These are phyloP conservation scores for Scaptomyza polygonia DNA, from an alignment of 2,888 invertebrate species.

Conservation along the genomic window DNA sequence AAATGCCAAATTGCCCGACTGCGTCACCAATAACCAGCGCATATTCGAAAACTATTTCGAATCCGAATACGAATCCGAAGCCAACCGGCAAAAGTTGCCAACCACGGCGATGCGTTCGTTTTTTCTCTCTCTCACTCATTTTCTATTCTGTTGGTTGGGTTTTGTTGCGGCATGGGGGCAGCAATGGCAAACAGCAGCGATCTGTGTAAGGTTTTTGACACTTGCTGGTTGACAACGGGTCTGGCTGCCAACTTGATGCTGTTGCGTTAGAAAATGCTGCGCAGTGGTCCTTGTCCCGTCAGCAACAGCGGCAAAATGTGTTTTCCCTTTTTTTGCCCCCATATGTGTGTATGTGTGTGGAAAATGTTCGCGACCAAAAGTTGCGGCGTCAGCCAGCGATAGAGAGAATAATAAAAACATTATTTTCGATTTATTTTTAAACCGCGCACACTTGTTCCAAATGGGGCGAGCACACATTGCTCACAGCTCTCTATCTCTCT, in stretches of 20 bases:
- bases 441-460: slow-evolving; percentile 82
- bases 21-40: slow-evolving; percentile 59
- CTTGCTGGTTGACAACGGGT: slow-evolving; percentile 48
- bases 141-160: slow-evolving; percentile 4
- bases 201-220: slow-evolving; percentile 78
- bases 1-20: slow-evolving; percentile 76
- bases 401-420: slow-evolving; percentile 68
- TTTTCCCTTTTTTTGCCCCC: slow-evolving; percentile 53
- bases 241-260: slow-evolving; percentile 49
- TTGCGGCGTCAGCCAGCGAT: slow-evolving; percentile 18
- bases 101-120: slow-evolving; percentile 23
- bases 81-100: slow-evolving; percentile 58
- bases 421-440: slow-evolving; percentile 81
- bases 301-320: slow-evolving; percentile 26
- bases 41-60: slow-evolving; percentile 3
- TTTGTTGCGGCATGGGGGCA: slow-evolving; percentile 46
- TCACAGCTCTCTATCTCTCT: slow-evolving; percentile 6
- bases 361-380: slow-evolving; percentile 46
- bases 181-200: slow-evolving; percentile 23
- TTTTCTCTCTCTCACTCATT: background rate
- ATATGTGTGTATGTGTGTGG: slow-evolving; percentile 24
- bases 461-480: slow-evolving; percentile 36
- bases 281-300: slow-evolving; percentile 71
- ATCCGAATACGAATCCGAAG: slow-evolving; percentile 13
- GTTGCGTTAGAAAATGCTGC: slow-evolving; percentile 72